Conservation (phyloP, 2,888 invertebrate species). For the Tridacna gigas region DNA sequence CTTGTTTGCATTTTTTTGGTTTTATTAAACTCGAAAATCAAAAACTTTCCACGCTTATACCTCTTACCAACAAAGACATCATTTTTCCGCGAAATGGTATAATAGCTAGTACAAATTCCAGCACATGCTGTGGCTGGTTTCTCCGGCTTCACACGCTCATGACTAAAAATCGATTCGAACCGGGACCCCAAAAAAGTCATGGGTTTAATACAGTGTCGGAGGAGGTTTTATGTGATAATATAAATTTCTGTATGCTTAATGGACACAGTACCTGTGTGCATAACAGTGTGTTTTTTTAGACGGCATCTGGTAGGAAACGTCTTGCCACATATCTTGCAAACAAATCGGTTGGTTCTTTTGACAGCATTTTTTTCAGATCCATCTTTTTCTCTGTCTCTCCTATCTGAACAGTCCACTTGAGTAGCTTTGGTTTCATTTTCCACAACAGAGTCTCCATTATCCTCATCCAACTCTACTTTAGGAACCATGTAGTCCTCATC, state of each 20-base stretch:
- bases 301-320: neutral
- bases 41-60: too few relatives aligned
- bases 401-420: neutral
- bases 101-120: too few relatives aligned
- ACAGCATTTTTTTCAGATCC: neutral
- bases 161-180: too few relatives aligned
- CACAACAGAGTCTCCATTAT: neutral
- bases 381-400: neutral
- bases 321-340: neutral
- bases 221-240: too few relatives aligned
- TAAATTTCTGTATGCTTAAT: too few relatives aligned
- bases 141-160: too few relatives aligned
- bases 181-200: too few relatives aligned
- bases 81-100: neutral
- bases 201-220: too few relatives aligned
- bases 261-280: neutral
- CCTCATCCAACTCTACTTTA: neutral
- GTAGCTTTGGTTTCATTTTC: neutral
- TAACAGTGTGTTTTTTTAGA: slow-evolving; percentile 1
- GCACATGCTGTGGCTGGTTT: too few relatives aligned
- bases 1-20: neutral
- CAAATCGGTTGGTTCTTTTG: neutral
- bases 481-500: slow-evolving; percentile 10
- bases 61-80: too few relatives aligned
- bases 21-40: too few relatives aligned